A percentile compares a stretch with the other conserved stretches of the same genome.
phyloP scores from a whole-genome alignment of 2,797 vertebrate genomes.

The Dicrostonyx torquatus region DNA sequence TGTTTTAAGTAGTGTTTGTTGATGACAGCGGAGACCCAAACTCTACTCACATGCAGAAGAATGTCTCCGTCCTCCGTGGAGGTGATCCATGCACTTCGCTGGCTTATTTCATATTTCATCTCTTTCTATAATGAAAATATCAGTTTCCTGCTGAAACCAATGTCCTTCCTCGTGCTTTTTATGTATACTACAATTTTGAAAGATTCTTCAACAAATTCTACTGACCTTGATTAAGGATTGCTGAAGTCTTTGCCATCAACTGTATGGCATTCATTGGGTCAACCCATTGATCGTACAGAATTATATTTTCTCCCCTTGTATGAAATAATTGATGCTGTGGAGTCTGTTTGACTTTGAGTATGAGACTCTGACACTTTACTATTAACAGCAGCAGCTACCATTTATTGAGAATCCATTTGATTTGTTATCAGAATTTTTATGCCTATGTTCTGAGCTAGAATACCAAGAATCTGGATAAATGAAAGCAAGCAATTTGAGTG shows the following conservation, averaged over 20 bases:
- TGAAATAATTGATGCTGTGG: neutral
- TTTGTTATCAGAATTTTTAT: neutral
- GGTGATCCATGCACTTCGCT: neutral
- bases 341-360: neutral
- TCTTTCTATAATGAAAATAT: conserved; percentile 36
- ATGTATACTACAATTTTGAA: neutral
- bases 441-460: neutral
- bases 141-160: neutral
- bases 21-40: neutral
- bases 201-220: neutral
- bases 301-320: neutral
- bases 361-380: neutral
- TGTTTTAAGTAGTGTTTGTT: neutral
- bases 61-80: neutral
- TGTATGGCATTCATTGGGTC: neutral
- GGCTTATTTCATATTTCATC: neutral
- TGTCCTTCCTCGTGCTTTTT: neutral
- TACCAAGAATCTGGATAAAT: neutral
- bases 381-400: neutral
- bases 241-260: neutral
- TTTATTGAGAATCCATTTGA: neutral
- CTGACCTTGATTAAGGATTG: neutral
- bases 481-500: neutral
- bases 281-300: neutral
- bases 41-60: neutral